These are phyloP conservation scores for Pyrrhia umbra DNA, from an alignment of 2,888 invertebrate genomes.

Conservation along the genomic window DNA sequence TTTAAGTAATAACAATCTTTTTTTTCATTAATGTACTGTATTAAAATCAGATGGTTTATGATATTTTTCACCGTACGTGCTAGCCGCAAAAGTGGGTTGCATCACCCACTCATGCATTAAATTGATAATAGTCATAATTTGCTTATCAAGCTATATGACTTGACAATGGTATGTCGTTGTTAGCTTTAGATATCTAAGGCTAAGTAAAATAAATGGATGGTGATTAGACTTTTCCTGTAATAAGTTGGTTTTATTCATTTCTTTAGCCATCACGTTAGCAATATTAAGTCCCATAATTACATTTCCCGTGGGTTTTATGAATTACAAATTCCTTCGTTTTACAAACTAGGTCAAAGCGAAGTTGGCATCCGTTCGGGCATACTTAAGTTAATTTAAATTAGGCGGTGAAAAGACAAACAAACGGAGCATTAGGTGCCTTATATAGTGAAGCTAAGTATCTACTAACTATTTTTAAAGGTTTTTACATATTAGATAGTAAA, in stretches of 20 bases:
- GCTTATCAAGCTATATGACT: too few species aligned
- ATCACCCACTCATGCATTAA: background rate
- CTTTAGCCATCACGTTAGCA: background rate
- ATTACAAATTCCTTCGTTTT: conserved; percentile 41
- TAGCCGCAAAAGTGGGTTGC: background rate
- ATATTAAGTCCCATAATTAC: conserved; percentile 22
- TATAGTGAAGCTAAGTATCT: conserved; percentile 7
- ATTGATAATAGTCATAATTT: too few species aligned
- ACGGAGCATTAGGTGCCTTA: conserved; percentile 15
- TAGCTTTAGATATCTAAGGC: too few species aligned
- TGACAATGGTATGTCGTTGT: too few species aligned
- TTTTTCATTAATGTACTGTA: too few species aligned
- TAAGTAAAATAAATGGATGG: too few species aligned
- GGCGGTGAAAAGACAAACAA: conserved; percentile 51
- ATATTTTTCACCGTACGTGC: background rate
- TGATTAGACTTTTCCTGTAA: too few species aligned
- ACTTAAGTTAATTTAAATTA: conserved; percentile 53
- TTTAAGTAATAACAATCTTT: too few species aligned
- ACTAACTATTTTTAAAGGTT: background rate
- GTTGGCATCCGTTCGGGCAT: conserved; percentile 42
- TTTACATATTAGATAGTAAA: too few species aligned
- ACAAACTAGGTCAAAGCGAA: conserved; percentile 53
- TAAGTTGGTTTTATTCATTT: background rate
- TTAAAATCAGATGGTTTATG: too few species aligned
- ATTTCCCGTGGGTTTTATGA: conserved; percentile 41